Evolutionary conservation across 2,888 invertebrate genomes (phyloP).

Genomic region (Microplitis manilae): DNA sequence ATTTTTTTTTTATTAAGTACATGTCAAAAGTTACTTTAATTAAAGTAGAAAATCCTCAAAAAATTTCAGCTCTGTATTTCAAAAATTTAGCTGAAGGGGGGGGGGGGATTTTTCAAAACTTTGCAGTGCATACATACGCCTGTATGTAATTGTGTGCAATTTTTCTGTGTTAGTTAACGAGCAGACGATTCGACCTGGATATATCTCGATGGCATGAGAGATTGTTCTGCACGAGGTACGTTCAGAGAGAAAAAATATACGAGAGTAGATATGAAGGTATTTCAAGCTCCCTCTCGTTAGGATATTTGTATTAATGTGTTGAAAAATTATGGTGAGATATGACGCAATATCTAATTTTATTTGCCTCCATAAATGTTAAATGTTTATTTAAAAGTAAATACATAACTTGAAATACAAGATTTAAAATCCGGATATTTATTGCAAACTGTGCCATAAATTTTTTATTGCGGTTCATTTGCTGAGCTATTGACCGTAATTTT

Average conservation of each 20-base stretch:
- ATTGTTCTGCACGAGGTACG: slow-evolving; percentile 26
- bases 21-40: too few relatives aligned
- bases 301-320: not conserved
- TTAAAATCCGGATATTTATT: not conserved
- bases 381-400: too few relatives aligned
- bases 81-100: too few relatives aligned
- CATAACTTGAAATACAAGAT: too few relatives aligned
- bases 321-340: not conserved
- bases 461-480: not conserved
- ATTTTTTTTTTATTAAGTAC: too few relatives aligned
- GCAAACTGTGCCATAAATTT: not conserved
- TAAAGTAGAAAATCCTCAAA: too few relatives aligned
- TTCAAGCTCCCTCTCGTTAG: not conserved
- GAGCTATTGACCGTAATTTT: not conserved
- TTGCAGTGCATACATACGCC: not conserved
- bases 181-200: slow-evolving; percentile 19
- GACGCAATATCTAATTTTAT: not conserved
- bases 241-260: not conserved
- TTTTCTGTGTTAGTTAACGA: not conserved
- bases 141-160: not conserved
- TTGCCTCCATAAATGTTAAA: not conserved
- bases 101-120: too few relatives aligned
- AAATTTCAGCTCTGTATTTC: too few relatives aligned
- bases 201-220: slow-evolving; percentile 6
- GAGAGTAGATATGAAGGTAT: too few relatives aligned